Percentiles rank a stretch among this genome's conserved stretches.
Evolutionary conservation across 2,888 invertebrate species (phyloP).

Genomic region (Arctia plantaginis): DNA sequence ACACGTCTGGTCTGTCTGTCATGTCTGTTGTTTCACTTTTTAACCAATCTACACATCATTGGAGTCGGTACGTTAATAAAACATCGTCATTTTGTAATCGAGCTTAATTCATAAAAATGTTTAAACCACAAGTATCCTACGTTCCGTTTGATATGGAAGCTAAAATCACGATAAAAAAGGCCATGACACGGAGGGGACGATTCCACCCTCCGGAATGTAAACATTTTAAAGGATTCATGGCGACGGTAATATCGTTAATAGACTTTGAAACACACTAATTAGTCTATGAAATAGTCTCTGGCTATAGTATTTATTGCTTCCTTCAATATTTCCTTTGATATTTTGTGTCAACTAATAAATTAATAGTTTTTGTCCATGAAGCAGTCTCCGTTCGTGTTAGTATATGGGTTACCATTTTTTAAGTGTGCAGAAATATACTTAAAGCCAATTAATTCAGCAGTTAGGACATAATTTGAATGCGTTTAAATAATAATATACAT

Average conservation of each 20-base stretch:
- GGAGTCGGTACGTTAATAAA: too few relatives aligned
- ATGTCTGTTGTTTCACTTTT: neutral
- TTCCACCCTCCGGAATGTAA: constrained; percentile 35
- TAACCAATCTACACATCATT: neutral
- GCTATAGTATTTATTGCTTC: constrained; percentile 12
- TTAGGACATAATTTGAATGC: neutral
- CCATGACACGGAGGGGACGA: constrained; percentile 9
- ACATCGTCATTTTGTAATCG: neutral
- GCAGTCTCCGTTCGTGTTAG: neutral
- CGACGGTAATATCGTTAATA: constrained; percentile 66
- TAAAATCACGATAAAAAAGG: constrained; percentile 23
- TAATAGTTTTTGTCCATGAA: neutral
- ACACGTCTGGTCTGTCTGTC: neutral
- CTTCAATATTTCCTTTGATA: constrained; percentile 12
- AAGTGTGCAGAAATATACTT: neutral
- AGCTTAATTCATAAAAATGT: neutral
- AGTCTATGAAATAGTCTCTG: constrained; percentile 34
- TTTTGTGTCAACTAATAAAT: neutral
- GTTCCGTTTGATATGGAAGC: constrained; percentile 2
- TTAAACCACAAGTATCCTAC: neutral
- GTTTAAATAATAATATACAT: too few relatives aligned
- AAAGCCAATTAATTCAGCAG: neutral
- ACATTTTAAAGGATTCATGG: constrained; percentile 56
- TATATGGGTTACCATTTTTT: neutral
- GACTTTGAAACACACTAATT: constrained; percentile 67